Evolutionary conservation across 2,888 invertebrate genomes (phyloP).

Genomic region (Spilosoma lubricipeda): DNA sequence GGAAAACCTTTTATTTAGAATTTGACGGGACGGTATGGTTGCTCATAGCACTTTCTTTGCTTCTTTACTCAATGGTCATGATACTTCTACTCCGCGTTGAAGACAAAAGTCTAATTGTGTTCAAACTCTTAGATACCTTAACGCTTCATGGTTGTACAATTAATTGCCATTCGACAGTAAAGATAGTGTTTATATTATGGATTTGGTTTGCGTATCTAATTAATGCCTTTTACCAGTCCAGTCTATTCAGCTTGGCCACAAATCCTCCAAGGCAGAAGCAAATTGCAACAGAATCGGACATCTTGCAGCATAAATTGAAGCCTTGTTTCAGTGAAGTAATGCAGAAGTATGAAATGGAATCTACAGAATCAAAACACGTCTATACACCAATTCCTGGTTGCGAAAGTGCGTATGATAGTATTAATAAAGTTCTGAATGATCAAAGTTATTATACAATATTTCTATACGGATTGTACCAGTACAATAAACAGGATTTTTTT

Average conservation of each 20-base stretch:
- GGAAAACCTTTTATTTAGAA: conserved; percentile 49
- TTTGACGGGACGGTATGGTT: conserved; percentile 40
- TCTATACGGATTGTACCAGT: conserved; percentile 54
- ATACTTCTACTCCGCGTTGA: conserved; percentile 19
- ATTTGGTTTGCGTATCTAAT: conserved; percentile 60
- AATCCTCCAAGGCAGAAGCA: conserved; percentile 46
- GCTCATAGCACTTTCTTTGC: conserved; percentile 19
- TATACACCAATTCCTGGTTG: conserved; percentile 25
- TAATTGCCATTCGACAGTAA: conserved; percentile 10
- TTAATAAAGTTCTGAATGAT: conserved; percentile 56
- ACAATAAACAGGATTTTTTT: conserved; percentile 52
- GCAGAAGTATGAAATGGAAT: conserved; percentile 41
- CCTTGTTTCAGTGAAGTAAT: conserved; percentile 36
- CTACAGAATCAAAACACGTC: conserved; percentile 21
- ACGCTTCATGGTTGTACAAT: conserved; percentile 30
- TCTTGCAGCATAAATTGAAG: conserved; percentile 10
- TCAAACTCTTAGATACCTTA: conserved; percentile 25
- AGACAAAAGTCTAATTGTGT: conserved; percentile 27
- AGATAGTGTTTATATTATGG: conserved; percentile 57
- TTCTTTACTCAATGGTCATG: conserved; percentile 23
- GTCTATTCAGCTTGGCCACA: conserved; percentile 50
- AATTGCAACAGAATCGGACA: conserved; percentile 33
- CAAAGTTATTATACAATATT: conserved; percentile 56
- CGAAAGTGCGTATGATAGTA: conserved; percentile 48
- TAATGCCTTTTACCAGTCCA: conserved; percentile 52